Evolutionary conservation across 1,140 invertebrate species (phyloP).

Genomic region (Alviniconcha marisindica): DNA sequence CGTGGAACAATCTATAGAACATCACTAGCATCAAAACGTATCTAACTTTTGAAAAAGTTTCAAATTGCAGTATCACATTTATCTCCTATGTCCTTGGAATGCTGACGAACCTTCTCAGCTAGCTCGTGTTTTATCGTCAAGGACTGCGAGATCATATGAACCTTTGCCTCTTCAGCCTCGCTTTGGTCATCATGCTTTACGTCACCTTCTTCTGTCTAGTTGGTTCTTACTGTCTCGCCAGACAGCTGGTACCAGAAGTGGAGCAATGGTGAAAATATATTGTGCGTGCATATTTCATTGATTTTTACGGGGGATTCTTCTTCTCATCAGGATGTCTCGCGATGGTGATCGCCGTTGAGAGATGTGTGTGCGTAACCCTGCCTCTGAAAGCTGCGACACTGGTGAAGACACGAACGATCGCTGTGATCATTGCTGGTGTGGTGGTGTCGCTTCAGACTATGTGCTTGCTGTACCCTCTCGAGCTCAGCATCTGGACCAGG

Average conservation of each 20-base stretch:
- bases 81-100: not conserved
- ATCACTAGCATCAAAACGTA: not conserved
- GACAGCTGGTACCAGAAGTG: not conserved
- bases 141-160: slow-evolving; percentile 30
- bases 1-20: slow-evolving; percentile 10
- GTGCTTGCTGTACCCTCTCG: not conserved
- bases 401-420: slow-evolving; percentile 10
- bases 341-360: slow-evolving; percentile 8
- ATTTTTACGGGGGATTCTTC: not conserved
- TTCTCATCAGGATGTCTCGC: slow-evolving; percentile 28
- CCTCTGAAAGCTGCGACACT: slow-evolving; percentile 21
- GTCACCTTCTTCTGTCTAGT: not conserved
- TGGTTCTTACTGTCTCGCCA: not conserved
- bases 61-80: not conserved
- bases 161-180: slow-evolving; percentile 21
- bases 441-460: not conserved
- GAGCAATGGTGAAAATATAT: not conserved
- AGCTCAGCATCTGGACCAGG: not conserved
- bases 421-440: not conserved
- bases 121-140: not conserved
- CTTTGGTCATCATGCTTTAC: not conserved
- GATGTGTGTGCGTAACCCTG: slow-evolving; percentile 20
- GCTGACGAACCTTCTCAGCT: slow-evolving; percentile 7
- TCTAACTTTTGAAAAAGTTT: not conserved
- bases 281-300: not conserved